These are phyloP conservation scores for Dicyrtoma fusca DNA, from an alignment of 2,888 invertebrate species.

Conservation along the genomic window DNA sequence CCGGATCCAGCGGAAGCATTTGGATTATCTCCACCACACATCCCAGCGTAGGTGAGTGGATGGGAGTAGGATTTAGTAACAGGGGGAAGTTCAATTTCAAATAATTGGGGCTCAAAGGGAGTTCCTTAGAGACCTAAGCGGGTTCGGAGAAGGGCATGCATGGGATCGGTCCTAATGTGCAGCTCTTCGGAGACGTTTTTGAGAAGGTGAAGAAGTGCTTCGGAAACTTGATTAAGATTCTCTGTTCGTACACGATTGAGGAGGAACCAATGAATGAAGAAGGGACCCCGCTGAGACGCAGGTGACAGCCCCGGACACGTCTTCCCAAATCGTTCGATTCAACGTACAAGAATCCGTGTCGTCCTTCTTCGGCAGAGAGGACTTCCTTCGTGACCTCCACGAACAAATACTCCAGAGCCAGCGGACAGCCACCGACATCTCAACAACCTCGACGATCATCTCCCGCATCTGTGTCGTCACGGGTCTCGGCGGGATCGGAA, in stretches of 20 bases:
- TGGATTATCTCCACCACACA: slow-evolving; percentile 45
- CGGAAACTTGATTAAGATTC: slow-evolving; percentile 50
- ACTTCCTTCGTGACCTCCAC: no score
- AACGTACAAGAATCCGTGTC: no score
- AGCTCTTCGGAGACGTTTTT: slow-evolving; percentile 72
- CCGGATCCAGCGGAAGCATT: slow-evolving; percentile 35
- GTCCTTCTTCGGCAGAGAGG: no score
- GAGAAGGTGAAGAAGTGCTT: slow-evolving; percentile 64
- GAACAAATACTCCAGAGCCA: no score
- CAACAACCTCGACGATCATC: no score
- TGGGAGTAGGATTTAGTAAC: slow-evolving; percentile 65
- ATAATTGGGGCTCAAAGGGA: slow-evolving; percentile 83
- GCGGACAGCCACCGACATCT: no score
- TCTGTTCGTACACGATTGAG: slow-evolving; percentile 64
- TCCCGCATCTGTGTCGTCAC: no score
- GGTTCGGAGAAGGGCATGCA: slow-evolving; percentile 78
- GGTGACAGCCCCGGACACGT: no score
- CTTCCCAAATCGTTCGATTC: no score
- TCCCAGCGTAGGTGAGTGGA: slow-evolving; percentile 62
- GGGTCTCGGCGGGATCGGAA: no score
- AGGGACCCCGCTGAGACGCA: slow-evolving; percentile 81
- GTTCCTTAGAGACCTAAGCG: slow-evolving; percentile 88
- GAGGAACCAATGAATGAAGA: slow-evolving; percentile 67
- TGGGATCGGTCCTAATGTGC: slow-evolving; percentile 72
- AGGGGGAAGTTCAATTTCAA: slow-evolving; percentile 78